These are phyloP conservation scores for Callocephalon fimbriatum DNA, from an alignment of 2,113 vertebrate species.

Conservation along the genomic window DNA sequence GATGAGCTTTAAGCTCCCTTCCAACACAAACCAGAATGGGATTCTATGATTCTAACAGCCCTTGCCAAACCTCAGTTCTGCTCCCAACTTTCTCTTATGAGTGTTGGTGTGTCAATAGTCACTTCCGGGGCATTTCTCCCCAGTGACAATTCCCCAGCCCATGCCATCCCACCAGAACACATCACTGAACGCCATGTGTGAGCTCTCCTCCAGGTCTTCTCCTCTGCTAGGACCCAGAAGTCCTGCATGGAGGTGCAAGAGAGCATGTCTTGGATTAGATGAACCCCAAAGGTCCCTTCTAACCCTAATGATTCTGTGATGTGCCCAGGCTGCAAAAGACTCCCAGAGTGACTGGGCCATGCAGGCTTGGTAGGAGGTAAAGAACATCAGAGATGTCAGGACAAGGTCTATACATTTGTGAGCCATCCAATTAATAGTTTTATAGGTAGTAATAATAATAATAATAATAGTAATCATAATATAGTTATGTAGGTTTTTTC, in stretches of 20 bases:
- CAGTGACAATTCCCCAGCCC: background rate
- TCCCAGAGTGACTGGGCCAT: background rate
- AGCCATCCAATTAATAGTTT: background rate
- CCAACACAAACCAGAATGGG: too few relatives aligned
- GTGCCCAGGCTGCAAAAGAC: background rate
- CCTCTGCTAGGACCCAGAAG: background rate
- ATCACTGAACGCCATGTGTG: accelerated
- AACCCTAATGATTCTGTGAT: background rate
- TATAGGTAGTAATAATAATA: background rate
- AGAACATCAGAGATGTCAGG: background rate
- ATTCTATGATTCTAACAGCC: background rate
- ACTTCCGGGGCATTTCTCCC: background rate
- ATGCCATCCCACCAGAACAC: background rate
- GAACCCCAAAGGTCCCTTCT: background rate
- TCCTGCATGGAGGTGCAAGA: background rate
- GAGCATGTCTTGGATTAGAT: background rate
- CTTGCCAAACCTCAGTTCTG: background rate
- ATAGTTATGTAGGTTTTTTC: background rate
- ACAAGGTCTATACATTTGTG: accelerated
- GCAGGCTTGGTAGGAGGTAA: background rate
- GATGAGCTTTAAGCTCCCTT: background rate
- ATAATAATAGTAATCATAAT: background rate
- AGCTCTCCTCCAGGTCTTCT: background rate
- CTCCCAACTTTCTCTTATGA: accelerated
- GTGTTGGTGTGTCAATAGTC: accelerated